Evolutionary conservation across 2,797 vertebrate genomes (phyloP), one percentile per base, ranked within the genome.

Genomic region (Sciurus vulgaris): DNA sequence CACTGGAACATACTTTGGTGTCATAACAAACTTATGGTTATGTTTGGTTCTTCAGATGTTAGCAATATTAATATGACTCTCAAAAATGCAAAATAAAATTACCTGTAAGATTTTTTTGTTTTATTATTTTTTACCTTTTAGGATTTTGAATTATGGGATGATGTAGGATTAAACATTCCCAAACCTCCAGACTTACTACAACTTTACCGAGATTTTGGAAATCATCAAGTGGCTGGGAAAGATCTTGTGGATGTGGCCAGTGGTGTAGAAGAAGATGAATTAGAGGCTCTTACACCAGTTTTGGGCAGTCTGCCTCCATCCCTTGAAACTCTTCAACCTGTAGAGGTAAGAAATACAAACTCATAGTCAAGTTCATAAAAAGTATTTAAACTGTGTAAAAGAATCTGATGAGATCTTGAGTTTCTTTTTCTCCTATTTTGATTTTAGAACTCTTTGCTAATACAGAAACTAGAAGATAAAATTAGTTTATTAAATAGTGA

Each of bases 71-170:
- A 92, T 91, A 69, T 89, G 33, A 78, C 81, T 54, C 41, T 91
- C 49, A 96, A 89, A 87, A 93, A 30, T 82, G 0, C 15, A 85
- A 49, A 35, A 59, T 86, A 88, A 88, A 97, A 89, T 91, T 92
- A 3, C 63, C 44, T 44, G 20, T 28, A 61, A 61, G n/a, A 17
- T 49, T 20, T 70, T 56, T 54, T 70, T 65, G 22, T 76, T 3
- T 77, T 56, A 7, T 59, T 82, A 5, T 78, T 78, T 79, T 92
- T 69, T 56, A 30, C 94, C 94, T 78, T 93, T 97, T 97, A 99
- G 99, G 99, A 99, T 99, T 99, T 99, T 98, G 99, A 99, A 98
- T 98, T 99, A 96, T 99, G 99, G 99, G 99, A 99, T 97, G 99
- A 99, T 83, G 99, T 99, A 85, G 99, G 99, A 78, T 98, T 99